A percentile compares a stretch with the other conserved stretches of the same genome.
Evolutionary conservation across 1,140 invertebrate species (phyloP).

Genomic region (Pygmarrhopalites habei): DNA sequence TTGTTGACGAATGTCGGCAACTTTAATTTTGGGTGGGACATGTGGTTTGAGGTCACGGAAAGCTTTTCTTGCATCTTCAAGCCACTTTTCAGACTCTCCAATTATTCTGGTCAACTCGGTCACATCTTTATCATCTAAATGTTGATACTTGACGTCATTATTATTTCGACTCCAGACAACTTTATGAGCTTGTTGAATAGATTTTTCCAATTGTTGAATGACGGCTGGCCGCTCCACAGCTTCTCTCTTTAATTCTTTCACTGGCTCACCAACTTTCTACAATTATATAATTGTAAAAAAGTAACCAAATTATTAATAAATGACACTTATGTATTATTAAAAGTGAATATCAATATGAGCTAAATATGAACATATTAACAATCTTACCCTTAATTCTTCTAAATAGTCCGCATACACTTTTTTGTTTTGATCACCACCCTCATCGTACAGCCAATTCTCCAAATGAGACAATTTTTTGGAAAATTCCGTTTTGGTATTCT

Average conservation of each 20-base stretch:
- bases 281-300: too few relatives aligned
- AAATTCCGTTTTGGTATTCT: conserved; percentile 61
- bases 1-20: conserved; percentile 19
- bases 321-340: too few relatives aligned
- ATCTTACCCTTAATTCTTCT: conserved; percentile 54
- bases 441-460: conserved; percentile 94
- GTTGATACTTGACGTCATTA: conserved; percentile 72
- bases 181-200: conserved; percentile 67
- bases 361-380: too few relatives aligned
- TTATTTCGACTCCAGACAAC: conserved; percentile 60
- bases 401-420: conserved; percentile 67
- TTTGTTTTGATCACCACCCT: conserved; percentile 84
- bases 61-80: conserved; percentile 60
- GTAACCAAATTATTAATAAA: too few relatives aligned
- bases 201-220: conserved; percentile 65
- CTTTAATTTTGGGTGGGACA: conserved; percentile 5
- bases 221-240: conserved; percentile 64
- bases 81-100: conserved; percentile 56
- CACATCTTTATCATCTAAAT: conserved; percentile 71
- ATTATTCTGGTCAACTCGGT: conserved; percentile 56
- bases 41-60: conserved; percentile 57
- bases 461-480: conserved; percentile 66
- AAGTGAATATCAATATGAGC: too few relatives aligned
- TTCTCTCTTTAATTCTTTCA: conserved; percentile 70
- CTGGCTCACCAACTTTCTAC: conserved; percentile 69